Evolutionary conservation across 2,797 vertebrate species (phyloP).

Genomic region (Picus viridis): DNA sequence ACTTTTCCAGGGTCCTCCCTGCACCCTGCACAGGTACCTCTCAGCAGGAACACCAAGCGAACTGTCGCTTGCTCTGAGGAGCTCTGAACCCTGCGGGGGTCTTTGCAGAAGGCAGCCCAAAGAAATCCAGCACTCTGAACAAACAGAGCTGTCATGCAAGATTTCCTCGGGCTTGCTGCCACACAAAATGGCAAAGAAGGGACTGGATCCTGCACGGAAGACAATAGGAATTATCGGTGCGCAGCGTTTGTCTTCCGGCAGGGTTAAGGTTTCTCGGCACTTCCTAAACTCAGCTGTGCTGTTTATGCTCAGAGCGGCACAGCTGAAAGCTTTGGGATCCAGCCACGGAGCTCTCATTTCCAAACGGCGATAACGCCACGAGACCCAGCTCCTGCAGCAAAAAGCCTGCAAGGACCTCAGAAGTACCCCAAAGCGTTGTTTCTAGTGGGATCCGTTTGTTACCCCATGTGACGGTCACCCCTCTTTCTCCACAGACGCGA

Average conservation of each 20-base stretch:
- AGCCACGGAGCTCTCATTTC: slow-evolving; percentile 57
- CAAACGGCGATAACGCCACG: slow-evolving; percentile 56
- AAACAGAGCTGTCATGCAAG: slow-evolving; percentile 55
- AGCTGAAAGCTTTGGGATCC: slow-evolving; percentile 33
- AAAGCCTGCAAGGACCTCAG: slow-evolving; percentile 44
- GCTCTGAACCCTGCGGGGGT: slow-evolving; percentile 45
- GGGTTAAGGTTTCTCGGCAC: slow-evolving; percentile 23
- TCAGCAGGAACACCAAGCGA: background rate
- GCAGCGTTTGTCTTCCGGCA: background rate
- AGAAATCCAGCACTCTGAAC: slow-evolving; percentile 52
- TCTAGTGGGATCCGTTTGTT: slow-evolving; percentile 65
- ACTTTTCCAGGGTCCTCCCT: background rate
- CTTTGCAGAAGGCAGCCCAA: slow-evolving; percentile 18
- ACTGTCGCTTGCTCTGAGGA: background rate
- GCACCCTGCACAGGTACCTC: background rate
- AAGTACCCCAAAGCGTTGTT: slow-evolving; percentile 68
- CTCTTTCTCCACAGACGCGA: slow-evolving; percentile 69
- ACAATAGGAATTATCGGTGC: slow-evolving; percentile 35
- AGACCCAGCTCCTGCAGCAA: slow-evolving; percentile 48
- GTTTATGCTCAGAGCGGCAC: slow-evolving; percentile 14
- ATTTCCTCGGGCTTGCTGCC: slow-evolving; percentile 61
- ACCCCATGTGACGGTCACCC: slow-evolving; percentile 71
- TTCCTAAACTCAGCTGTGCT: slow-evolving; percentile 9
- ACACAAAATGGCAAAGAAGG: slow-evolving; percentile 63
- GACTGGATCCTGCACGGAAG: slow-evolving; percentile 32